Base-by-base conservation (phyloP, 2,888 invertebrate genomes). In the Thymelicus sylvestris region DNA sequence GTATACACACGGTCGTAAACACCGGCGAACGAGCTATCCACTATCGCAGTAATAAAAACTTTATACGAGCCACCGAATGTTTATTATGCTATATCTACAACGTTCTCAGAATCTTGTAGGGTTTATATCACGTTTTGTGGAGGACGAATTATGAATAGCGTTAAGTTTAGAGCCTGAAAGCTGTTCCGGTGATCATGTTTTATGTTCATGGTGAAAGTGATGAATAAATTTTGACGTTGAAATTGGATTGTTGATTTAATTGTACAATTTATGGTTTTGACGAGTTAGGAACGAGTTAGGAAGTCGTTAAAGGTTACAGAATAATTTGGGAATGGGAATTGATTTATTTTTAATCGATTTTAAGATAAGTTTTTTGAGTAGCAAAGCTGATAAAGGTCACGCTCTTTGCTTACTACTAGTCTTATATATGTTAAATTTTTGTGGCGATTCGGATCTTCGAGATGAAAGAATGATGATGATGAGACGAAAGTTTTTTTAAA, bases 1-100 rank as follows among this genome's bases (percentile, higher is more conserved):
- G 81, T 77, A 79, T 81, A 87, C 84, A 85, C 79, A 86, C 81
- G 70, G 80, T 65, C 79, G 72, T 80, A 76, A 80, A 81, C 78
- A 73, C 73, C 61, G 75, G 39, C 75, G 67, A 84, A 72, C 72
- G 72, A 76, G 75, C 73, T 70, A 64, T 64, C 72, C 74, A 72
- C 72, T 74, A 75, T 73, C 73, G 67, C 39, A 41, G 72, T 66
- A 74, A 74, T 79, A 78, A 78, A 80, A 79, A 75, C 71, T 76
- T 79, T 78, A 76, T 76, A 75, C 52, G 72, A 59, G 39, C 63
- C 73, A 66, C 62, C 71, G 74, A 75, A 73, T 76, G 75, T 76
- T 78, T 79, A 78, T 77, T 76, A 74, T 75, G 61, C 70, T 66
- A 74, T 71, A 73, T 75, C 75, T 73, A 72, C 71, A 74, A 71